Evolutionary conservation across 2,888 invertebrate species (phyloP), one percentile per base, ranked within the genome.

Genomic region (Linnaemya vulpina): DNA sequence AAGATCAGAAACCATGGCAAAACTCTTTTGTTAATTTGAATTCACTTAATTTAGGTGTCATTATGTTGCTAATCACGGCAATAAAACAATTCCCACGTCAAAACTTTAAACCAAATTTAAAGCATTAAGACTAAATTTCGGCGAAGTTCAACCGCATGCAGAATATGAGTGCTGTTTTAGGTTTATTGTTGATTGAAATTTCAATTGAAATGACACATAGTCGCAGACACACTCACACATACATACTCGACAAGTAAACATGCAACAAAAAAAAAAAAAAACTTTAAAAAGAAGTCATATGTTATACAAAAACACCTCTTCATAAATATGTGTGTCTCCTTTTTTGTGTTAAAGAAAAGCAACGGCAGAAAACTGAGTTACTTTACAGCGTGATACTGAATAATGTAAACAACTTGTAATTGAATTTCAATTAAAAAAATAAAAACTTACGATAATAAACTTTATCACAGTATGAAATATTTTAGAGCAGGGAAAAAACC

Each of bases 51-150:
- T 77, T 60, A 71, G 81, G 82, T 82, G 85, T 65, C 85, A 85
- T 85, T 85, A 85, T 80, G 11, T 70, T 82, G 85, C 84, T 87
- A 87, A 87, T 86, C 77, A 74, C 83, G n/a, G 49, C 76, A 83
- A 87, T 87, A 87, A 87, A 87, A 86, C 77, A 87, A 87, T 86
- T 87, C 87, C 87, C 87, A 87, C 87, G 71, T 86, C 84, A 65
- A 84, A 35, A 62, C 35, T 71, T 71, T 77, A 77, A 51, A 43
- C 76, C 51, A 83, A 77, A 83, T 71, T 71, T 40, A 30, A 71
- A 53, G 25, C 22, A 53, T 62, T 62, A 74, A 65, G 46, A 25
- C 15, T 51, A 55, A 62, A 81, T 58, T 74, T 74, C 30, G 60
- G n/a, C 58, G 53, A 55, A 73, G 77, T 60, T 71, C 73, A 81